Evolutionary conservation across 2,113 vertebrate species (phyloP).

Genomic region (Heloderma charlesbogerti): DNA sequence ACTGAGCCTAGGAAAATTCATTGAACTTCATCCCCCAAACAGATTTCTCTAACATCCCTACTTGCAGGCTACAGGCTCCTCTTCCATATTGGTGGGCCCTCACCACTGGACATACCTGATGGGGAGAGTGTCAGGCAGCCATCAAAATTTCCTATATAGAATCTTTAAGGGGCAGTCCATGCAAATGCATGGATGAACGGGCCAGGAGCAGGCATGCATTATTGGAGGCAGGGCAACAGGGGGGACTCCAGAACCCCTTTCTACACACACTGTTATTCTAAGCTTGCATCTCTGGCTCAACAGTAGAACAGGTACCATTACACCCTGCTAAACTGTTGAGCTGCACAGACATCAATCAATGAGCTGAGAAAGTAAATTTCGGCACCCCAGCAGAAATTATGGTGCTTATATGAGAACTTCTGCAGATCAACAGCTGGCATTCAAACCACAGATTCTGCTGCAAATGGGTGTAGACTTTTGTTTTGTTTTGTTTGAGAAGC

Average conservation of each 20-base stretch:
- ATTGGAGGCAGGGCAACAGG: neutral
- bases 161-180: too few relatives aligned
- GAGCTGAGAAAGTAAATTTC: neutral
- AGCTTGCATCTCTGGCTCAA: neutral
- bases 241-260: neutral
- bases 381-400: neutral
- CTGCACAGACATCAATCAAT: neutral
- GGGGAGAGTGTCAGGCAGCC: too few relatives aligned
- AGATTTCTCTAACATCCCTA: too few relatives aligned
- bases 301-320: neutral
- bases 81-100: too few relatives aligned
- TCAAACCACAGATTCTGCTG: conserved; percentile 4
- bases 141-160: too few relatives aligned
- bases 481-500: conserved; percentile 9
- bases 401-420: neutral
- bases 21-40: too few relatives aligned
- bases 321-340: neutral
- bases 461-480: neutral
- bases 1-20: too few relatives aligned
- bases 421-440: conserved; percentile 22
- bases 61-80: too few relatives aligned
- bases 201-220: too few relatives aligned
- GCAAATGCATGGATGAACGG: too few relatives aligned
- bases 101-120: too few relatives aligned
- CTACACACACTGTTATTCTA: neutral